Conservation (phyloP, 2,797 vertebrate species). For the Myotis daubentonii region DNA sequence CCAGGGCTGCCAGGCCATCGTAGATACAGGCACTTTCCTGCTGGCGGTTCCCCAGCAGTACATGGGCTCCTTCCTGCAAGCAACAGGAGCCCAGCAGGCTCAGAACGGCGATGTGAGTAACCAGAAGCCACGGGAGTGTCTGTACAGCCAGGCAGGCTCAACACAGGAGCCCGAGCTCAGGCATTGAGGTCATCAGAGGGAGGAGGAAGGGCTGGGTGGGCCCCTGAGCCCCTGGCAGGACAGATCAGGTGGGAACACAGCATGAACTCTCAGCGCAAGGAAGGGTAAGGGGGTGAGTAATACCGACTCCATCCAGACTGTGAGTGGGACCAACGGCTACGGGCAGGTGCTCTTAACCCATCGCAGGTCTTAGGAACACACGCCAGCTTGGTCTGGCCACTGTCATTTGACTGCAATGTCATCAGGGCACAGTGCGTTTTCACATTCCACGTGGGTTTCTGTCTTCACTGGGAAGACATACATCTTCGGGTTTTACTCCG, state of each 20-base stretch:
- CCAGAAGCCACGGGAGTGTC: fast-evolving
- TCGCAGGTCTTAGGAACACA: not conserved
- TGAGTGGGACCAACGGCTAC: not conserved
- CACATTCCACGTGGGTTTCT: not conserved
- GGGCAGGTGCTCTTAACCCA: not conserved
- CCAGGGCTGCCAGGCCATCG: constrained; percentile 88
- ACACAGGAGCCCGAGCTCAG: not conserved
- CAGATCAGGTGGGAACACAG: not conserved
- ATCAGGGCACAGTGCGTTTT: not conserved
- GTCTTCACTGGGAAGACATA: not conserved
- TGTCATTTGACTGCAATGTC: not conserved
- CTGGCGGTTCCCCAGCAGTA: constrained; percentile 84
- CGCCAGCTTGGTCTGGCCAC: not conserved
- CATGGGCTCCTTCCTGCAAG: constrained; percentile 80
- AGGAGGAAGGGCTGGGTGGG: not conserved
- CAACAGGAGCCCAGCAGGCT: constrained; percentile 81
- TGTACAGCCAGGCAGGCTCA: not conserved
- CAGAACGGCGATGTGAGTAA: constrained; percentile 83
- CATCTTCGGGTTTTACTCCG: not conserved
- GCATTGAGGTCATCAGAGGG: not conserved
- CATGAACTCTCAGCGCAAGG: not conserved
- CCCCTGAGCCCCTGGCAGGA: not conserved
- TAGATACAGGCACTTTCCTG: constrained; percentile 88
- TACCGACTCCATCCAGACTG: not conserved
- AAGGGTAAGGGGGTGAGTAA: not conserved